phyloP scores from a whole-genome alignment of 2,888 invertebrate genomes.

The Ophion ellenae region DNA sequence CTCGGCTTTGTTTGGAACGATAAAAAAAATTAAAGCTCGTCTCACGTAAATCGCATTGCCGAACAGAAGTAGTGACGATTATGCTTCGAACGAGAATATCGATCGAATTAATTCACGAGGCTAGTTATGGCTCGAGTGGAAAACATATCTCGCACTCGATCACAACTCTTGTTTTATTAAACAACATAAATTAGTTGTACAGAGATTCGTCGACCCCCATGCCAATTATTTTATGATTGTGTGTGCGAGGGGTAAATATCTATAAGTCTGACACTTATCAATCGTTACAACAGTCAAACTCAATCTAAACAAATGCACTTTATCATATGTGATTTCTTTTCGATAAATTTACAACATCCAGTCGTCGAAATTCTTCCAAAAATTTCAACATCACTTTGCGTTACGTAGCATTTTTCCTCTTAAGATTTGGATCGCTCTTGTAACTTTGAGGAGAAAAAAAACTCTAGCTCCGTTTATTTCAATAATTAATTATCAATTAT shows the following conservation, averaged over 20 bases:
- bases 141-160: constrained; percentile 44
- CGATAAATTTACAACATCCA: constrained; percentile 59
- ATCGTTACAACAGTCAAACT: constrained; percentile 63
- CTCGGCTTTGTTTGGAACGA: neutral
- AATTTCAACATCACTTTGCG: constrained; percentile 37
- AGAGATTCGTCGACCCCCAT: constrained; percentile 53
- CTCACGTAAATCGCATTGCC: neutral
- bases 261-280: constrained; percentile 61
- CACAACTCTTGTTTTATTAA: constrained; percentile 55
- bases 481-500: neutral
- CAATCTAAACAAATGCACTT: constrained; percentile 54
- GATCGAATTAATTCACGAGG: constrained; percentile 32
- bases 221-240: constrained; percentile 52
- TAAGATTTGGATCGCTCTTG: neutral
- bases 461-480: neutral
- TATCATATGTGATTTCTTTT: constrained; percentile 43
- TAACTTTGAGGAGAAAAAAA: constrained; percentile 9
- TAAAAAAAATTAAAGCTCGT: neutral
- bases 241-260: constrained; percentile 35
- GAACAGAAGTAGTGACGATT: neutral
- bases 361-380: constrained; percentile 41
- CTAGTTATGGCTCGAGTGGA: constrained; percentile 25
- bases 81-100: neutral
- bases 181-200: constrained; percentile 63
- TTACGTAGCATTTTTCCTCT: constrained; percentile 17